Base-by-base conservation (phyloP, 64 coral and sea anemone species). In the Platygyra sinensis region DNA sequence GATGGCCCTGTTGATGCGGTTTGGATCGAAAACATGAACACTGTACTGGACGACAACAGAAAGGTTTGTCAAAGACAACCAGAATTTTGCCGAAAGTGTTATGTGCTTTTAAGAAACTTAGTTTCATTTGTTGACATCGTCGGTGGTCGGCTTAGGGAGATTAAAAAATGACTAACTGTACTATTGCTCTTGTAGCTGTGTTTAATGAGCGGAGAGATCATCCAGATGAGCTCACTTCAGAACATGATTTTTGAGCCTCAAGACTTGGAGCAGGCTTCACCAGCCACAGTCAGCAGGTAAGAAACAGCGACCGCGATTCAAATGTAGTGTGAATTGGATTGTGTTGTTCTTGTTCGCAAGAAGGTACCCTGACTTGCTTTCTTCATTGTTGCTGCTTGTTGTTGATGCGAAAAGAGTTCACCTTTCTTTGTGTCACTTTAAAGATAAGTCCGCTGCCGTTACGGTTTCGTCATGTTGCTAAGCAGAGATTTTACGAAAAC, bases 211-310 rank as follows among this genome's bases (percentile, higher is more conserved):
- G 96, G 96, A 75, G 96, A 98, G 55, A 98, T 98, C 60, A 95
- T 98, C 67, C 96, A 98, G 72, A 98, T 98, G 96, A 98, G 78
- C 50, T 87, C 87, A 13, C 75, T 87, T 59, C 96, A 98, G 50
- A 98, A 98, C 88, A 95, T 98, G 96, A 98, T 98, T 9, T 98
- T 98, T 72, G 96, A 98, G 79, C 96, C 96, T 52, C 87, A 98
- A 88, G 96, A 98, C 62, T 36, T 98, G 46, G 96, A 98, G n/a
- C 93, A 95, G 46, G 96, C 96, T 0, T 98, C 96, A 16, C 96
- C 96, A n/a, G 96, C 96, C 19, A 98, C 96, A 33, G 96, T 95
- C 14, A 95, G 93, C 87, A 92, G 96, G 96, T 98, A 89, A 17
- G 77, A 62, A 9, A 61, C 38, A 1, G 39, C 52, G 16, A 8